Evolutionary conservation across 2,797 vertebrate genomes (phyloP), one percentile per base, ranked within the genome.

Genomic region (Corythornis leucogaster): DNA sequence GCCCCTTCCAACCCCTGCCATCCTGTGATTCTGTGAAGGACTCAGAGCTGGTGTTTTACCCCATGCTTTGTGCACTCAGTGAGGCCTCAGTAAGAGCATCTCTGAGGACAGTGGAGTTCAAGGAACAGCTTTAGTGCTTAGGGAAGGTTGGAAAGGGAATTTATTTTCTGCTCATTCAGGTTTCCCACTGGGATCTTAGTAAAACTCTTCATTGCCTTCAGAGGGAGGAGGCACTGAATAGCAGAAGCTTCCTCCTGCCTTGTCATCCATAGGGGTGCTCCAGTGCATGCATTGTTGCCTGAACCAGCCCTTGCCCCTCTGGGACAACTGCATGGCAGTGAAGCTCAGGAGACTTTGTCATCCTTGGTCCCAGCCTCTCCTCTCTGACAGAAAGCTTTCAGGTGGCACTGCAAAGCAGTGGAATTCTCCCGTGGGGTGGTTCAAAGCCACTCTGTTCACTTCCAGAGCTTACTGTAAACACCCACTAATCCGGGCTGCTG

Each of bases 391-490:
- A 0, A 30, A 5, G 30, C 69, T 24, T 33, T 42, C 45, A 42
- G 20, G 35, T 1, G 4, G 54, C 62, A 14, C 57, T 1, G 5
- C 28, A 53, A 50, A 91, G 58, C 79, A 59, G 57, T 0, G 9
- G 7, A 7, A 5, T 24, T 40, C 46, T 54, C 30, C 51, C 0
- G 4, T 3, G 3, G 18, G 30, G 48, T 2, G 1, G 30, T 45
- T 67, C 63, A 79, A 57, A 88, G 67, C 63, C 22, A 6, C 78
- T 51, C 43, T 63, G 80, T 61, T 70, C 20, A 1, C 40, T 93
- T 77, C 61, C 85, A 87, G 78, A 63, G 71, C 68, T 45, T 85
- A 67, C 79, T 80, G 45, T 81, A 59, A 45, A 74, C 64, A 45
- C 48, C 50, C 59, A 45, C 73, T 71, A 40, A 38, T 26, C 35